Evolutionary conservation across 2,888 invertebrate species (phyloP).

Genomic region (Meteorus colon): DNA sequence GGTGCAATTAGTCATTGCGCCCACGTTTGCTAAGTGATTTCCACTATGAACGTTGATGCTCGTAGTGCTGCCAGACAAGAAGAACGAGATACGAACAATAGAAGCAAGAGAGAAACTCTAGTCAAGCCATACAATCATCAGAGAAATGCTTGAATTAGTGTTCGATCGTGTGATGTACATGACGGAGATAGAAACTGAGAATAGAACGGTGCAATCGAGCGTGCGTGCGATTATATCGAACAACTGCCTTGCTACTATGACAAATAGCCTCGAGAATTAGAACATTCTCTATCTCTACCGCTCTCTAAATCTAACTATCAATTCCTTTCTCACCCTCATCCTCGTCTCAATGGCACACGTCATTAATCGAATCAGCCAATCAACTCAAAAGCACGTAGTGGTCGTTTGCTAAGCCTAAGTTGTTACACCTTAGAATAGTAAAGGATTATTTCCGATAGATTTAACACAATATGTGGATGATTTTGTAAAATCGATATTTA

Average conservation of each 20-base stretch:
- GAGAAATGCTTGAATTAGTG: conserved; percentile 17
- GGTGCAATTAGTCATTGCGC: conserved; percentile 52
- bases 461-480: no score
- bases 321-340: not conserved
- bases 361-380: conserved; percentile 17
- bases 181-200: not conserved
- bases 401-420: not conserved
- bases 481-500: no score
- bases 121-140: no score
- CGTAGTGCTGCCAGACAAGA: not conserved
- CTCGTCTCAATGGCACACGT: not conserved
- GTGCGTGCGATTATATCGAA: not conserved
- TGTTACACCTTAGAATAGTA: not conserved
- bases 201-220: conserved; percentile 1
- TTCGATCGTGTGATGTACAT: not conserved
- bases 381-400: not conserved
- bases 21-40: conserved; percentile 33
- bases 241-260: conserved; percentile 18
- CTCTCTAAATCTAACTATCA: not conserved
- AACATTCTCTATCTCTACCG: conserved; percentile 3
- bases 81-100: no score
- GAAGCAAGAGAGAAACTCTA: not conserved
- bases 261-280: conserved; percentile 19
- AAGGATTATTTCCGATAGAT: no score
- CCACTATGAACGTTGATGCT: conserved; percentile 6